Evolutionary conservation across 1,140 invertebrate genomes (phyloP).

Genomic region (Grapholita molesta): DNA sequence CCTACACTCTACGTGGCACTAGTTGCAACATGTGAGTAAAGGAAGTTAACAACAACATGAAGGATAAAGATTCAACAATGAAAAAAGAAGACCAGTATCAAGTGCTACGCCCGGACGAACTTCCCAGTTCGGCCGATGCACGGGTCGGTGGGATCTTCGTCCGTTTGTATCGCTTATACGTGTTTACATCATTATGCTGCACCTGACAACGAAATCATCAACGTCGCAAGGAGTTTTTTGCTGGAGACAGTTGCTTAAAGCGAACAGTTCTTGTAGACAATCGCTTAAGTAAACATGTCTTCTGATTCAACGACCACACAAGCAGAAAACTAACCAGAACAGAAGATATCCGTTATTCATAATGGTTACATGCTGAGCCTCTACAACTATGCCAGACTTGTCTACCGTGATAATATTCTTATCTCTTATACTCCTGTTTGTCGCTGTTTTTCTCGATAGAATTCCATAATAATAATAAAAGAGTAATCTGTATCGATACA

Average conservation of each 20-base stretch:
- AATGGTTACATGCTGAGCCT: not conserved
- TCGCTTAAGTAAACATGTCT: slow-evolving; percentile 1
- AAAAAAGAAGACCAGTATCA: slow-evolving; percentile 73
- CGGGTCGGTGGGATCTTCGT: slow-evolving; percentile 86
- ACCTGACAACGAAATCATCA: slow-evolving; percentile 13
- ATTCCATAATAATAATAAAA: not conserved
- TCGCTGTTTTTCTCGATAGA: not conserved
- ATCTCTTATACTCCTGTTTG: not conserved
- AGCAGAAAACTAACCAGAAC: not conserved
- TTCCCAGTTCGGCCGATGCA: slow-evolving; percentile 77
- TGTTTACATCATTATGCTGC: slow-evolving; percentile 36
- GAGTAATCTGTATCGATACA: not conserved
- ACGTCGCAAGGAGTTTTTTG: not conserved
- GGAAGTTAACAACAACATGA: not conserved
- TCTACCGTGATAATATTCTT: not conserved
- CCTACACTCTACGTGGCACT: no score
- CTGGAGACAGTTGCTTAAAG: not conserved
- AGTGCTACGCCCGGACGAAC: slow-evolving; percentile 82
- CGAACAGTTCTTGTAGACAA: slow-evolving; percentile 8
- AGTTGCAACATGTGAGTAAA: no score
- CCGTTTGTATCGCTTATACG: slow-evolving; percentile 83
- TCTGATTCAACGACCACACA: not conserved
- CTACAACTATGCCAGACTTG: not conserved
- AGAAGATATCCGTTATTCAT: not conserved
- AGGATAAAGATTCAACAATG: slow-evolving; percentile 20